Conservation (phyloP, 2,888 invertebrate species). For the Agriopis leucophaearia region DNA sequence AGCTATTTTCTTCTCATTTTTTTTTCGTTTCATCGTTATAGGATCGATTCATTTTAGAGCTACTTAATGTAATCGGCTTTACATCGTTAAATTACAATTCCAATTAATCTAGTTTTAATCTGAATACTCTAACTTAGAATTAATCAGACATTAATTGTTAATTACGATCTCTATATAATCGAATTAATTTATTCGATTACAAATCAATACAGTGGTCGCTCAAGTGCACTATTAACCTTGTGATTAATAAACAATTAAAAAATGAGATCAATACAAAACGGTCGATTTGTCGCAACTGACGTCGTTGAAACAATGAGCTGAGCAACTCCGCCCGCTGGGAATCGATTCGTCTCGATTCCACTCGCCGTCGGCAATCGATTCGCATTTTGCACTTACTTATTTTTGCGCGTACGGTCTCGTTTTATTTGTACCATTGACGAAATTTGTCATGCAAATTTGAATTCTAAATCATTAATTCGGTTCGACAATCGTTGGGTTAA, state of each 20-base stretch:
- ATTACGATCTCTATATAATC: constrained; percentile 41
- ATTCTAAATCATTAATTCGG: constrained; percentile 60
- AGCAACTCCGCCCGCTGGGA: constrained; percentile 64
- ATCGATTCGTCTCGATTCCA: constrained; percentile 78
- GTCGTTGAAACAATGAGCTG: constrained; percentile 63
- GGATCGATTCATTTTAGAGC: constrained; percentile 40
- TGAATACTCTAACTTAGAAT: constrained; percentile 28
- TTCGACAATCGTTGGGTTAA: constrained; percentile 60
- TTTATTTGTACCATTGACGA: constrained; percentile 62
- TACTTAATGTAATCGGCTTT: constrained; percentile 11
- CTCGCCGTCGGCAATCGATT: constrained; percentile 63
- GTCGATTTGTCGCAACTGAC: constrained; percentile 68
- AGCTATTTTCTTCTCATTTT: constrained; percentile 43
- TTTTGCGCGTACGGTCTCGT: constrained; percentile 66
- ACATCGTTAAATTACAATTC: neutral
- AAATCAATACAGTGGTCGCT: constrained; percentile 43
- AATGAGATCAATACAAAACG: constrained; percentile 74
- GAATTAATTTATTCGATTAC: constrained; percentile 39
- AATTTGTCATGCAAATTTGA: constrained; percentile 61
- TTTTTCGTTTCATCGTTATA: constrained; percentile 26
- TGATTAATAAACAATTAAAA: constrained; percentile 64
- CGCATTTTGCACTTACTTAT: constrained; percentile 64
- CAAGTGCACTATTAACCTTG: constrained; percentile 52
- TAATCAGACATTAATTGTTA: constrained; percentile 33
- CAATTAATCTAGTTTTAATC: constrained; percentile 16